These are phyloP conservation scores for Pheosia tremula DNA, from an alignment of 2,888 invertebrate species.

Conservation along the genomic window DNA sequence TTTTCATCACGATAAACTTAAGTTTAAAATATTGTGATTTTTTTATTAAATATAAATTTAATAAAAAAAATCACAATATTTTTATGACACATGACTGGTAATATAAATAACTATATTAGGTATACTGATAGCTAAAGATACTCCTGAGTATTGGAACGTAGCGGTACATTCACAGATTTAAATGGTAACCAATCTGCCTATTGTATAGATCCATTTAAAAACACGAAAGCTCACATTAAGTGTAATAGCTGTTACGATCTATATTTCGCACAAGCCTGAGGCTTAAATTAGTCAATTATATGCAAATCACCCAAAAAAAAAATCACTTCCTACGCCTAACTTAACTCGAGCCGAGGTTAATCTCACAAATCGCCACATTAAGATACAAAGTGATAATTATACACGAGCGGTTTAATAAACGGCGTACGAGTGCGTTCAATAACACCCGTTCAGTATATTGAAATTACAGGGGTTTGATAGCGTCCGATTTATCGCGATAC, in stretches of 20 bases:
- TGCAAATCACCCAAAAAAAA: neutral
- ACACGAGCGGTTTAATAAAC: neutral
- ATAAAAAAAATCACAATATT: too few relatives aligned
- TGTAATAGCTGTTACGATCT: neutral
- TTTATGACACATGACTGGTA: too few relatives aligned
- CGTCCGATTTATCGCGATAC: conserved; percentile 13
- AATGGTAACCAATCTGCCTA: neutral
- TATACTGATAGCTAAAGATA: too few relatives aligned
- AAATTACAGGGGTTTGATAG: conserved; percentile 50
- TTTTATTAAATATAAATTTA: too few relatives aligned
- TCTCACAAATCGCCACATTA: conserved; percentile 3
- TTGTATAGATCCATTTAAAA: neutral
- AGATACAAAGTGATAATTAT: conserved; percentile 5
- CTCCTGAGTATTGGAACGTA: too few relatives aligned
- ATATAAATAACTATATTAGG: too few relatives aligned
- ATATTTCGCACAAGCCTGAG: neutral
- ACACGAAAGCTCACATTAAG: neutral
- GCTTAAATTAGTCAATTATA: neutral
- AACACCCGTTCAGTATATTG: conserved; percentile 34
- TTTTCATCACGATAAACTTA: too few relatives aligned
- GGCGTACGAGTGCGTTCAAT: neutral
- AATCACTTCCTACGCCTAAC: neutral
- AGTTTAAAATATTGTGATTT: too few relatives aligned
- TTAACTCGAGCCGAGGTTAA: neutral
- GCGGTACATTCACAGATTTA: neutral